phyloP scores from a whole-genome alignment of 2,888 invertebrate species.

The Nephrotoma flavescens region DNA sequence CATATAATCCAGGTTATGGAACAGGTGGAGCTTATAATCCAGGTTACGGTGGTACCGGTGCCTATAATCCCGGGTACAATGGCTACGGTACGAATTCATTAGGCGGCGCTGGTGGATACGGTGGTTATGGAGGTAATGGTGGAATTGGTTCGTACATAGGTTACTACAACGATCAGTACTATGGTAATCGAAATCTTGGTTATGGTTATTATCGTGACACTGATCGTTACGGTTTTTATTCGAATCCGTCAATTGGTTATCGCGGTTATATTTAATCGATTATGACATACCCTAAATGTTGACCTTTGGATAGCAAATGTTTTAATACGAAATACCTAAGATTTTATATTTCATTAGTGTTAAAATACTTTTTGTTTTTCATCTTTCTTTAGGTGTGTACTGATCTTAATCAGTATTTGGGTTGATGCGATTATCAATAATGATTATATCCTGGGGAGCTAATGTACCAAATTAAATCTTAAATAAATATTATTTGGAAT shows the following conservation, averaged over 20 bases:
- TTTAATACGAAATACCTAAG: background rate
- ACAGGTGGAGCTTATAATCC: constrained; percentile 20
- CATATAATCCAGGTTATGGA: constrained; percentile 42
- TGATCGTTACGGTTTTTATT: constrained; percentile 24
- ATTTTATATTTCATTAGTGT: background rate
- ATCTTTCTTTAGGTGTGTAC: background rate
- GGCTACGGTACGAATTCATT: constrained; percentile 40
- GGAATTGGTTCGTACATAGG: constrained; percentile 42
- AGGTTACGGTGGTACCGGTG: constrained; percentile 33
- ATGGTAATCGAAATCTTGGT: constrained; percentile 40
- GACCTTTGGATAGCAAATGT: background rate
- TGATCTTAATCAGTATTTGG: background rate
- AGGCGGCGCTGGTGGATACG: constrained; percentile 34
- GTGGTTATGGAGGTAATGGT: constrained; percentile 44
- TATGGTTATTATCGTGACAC: constrained; percentile 37
- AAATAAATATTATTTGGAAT: background rate
- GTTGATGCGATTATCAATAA: background rate
- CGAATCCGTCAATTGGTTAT: constrained; percentile 12
- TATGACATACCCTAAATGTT: background rate
- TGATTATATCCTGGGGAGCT: background rate
- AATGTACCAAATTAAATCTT: background rate
- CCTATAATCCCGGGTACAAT: constrained; percentile 30
- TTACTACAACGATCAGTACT: constrained; percentile 39
- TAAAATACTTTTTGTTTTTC: background rate
- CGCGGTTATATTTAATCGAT: constrained; percentile 15